These are phyloP conservation scores for Halcyon smyrnensis DNA, from an alignment of 2,797 vertebrate genomes.

Conservation along the genomic window DNA sequence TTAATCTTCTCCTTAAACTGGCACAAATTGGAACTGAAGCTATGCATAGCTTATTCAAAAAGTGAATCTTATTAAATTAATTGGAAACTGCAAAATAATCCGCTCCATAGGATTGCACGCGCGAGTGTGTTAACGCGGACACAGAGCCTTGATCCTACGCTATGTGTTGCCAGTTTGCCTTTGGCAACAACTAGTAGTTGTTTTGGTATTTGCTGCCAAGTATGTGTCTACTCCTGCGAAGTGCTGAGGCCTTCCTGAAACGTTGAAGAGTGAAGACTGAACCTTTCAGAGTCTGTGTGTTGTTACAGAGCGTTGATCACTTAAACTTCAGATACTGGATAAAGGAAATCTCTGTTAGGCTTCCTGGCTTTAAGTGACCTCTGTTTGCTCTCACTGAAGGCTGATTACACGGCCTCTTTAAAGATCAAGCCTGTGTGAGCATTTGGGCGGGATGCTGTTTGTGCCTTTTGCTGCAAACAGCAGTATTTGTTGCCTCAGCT, in stretches of 20 bases:
- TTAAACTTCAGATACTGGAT: background rate
- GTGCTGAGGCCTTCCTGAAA: constrained; percentile 1
- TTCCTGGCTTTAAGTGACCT: background rate
- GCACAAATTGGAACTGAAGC: background rate
- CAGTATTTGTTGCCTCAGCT: background rate
- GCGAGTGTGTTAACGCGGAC: background rate
- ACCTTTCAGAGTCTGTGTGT: background rate
- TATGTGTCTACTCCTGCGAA: background rate
- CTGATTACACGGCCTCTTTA: background rate
- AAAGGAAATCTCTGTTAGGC: background rate
- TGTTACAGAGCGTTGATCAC: background rate
- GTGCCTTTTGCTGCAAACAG: background rate
- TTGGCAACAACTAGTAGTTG: background rate
- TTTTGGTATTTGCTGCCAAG: constrained; percentile 34
- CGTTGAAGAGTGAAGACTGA: background rate
- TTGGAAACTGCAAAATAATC: background rate
- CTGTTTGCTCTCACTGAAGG: background rate
- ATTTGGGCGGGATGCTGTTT: background rate
- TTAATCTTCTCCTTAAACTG: background rate
- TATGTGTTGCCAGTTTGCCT: background rate
- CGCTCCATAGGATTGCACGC: background rate
- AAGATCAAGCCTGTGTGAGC: background rate
- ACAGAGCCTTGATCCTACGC: background rate
- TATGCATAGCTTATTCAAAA: background rate
- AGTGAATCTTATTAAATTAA: background rate